Evolutionary conservation across 2,797 vertebrate species (phyloP).

Genomic region (Epinephelus awoara): DNA sequence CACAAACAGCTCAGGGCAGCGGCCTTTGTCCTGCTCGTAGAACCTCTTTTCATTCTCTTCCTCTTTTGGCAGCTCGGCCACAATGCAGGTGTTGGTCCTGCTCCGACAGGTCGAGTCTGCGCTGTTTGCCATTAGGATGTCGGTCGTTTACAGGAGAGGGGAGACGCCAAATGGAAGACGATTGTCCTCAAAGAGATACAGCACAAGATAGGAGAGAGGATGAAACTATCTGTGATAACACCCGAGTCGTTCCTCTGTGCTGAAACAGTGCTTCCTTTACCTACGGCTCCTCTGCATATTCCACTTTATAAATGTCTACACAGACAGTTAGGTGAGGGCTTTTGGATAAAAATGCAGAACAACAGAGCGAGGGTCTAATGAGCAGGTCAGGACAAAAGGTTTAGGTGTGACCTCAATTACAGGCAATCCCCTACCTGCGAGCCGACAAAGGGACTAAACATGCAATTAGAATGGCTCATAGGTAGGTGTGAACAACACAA

Average conservation of each 20-base stretch:
- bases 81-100: conserved; percentile 81
- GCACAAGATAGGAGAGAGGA: conserved; percentile 61
- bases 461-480: conserved; percentile 76
- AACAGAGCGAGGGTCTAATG: conserved; percentile 64
- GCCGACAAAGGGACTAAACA: conserved; percentile 81
- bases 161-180: conserved; percentile 72
- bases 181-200: conserved; percentile 70
- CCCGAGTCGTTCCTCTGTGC: conserved; percentile 19
- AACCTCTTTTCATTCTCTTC: conserved; percentile 77
- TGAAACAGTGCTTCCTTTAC: conserved; percentile 26
- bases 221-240: conserved; percentile 48
- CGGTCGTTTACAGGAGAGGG: conserved; percentile 77
- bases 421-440: conserved; percentile 73
- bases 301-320: not conserved
- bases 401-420: conserved; percentile 82
- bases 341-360: conserved; percentile 33
- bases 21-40: conserved; percentile 73
- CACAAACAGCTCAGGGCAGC: conserved; percentile 84
- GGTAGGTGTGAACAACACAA: conserved; percentile 78
- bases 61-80: conserved; percentile 66
- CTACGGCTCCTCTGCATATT: conserved; percentile 39
- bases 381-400: conserved; percentile 75
- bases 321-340: not conserved
- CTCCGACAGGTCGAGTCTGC: conserved; percentile 74
- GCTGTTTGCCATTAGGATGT: conserved; percentile 83